These are phyloP conservation scores for Rhea pennata DNA, from an alignment of 2,113 vertebrate species.

Conservation along the genomic window DNA sequence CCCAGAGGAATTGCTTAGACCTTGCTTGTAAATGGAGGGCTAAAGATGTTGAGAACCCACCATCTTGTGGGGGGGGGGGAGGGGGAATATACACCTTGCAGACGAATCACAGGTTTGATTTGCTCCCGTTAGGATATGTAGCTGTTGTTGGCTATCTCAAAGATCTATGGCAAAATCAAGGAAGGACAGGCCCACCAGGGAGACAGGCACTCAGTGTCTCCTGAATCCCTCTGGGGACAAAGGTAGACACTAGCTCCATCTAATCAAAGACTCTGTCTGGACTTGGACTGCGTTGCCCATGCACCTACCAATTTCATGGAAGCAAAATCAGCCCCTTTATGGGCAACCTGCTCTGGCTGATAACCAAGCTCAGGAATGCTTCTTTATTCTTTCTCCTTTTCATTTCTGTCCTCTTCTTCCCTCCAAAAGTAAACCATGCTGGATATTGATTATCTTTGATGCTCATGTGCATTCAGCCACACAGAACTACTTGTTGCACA, in stretches of 20 bases:
- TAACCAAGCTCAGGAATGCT: accelerated
- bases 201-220: background rate
- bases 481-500: background rate
- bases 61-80: background rate
- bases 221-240: background rate
- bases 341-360: background rate
- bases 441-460: background rate
- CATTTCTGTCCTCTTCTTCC: constrained; percentile 5
- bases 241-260: background rate
- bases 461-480: background rate
- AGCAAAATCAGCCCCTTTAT: background rate
- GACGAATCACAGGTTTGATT: accelerated
- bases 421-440: constrained; percentile 42
- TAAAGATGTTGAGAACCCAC: accelerated
- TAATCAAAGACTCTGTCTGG: background rate
- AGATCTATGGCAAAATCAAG: background rate
- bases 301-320: background rate
- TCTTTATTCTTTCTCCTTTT: background rate
- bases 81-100: too few relatives aligned
- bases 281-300: accelerated
- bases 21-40: accelerated
- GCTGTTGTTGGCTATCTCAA: background rate
- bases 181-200: background rate
- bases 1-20: background rate
- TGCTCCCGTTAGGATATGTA: background rate